Evolutionary conservation across 2,888 invertebrate species (phyloP), one percentile per base, ranked within the genome.

Genomic region (Drosophila prostipennis): DNA sequence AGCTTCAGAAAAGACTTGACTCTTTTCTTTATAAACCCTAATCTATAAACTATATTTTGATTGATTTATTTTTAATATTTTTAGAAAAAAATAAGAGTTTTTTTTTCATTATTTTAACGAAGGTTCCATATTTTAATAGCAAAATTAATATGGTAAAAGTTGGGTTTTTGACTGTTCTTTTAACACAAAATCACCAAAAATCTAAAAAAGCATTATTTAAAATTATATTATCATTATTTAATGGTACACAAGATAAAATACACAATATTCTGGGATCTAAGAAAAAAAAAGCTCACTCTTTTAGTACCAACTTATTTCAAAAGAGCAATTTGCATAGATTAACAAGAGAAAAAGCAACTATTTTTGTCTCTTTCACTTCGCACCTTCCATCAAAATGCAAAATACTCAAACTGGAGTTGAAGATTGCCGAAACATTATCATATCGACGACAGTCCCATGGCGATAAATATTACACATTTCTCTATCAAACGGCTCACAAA

Each of bases 401-500:
- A 43, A n/a, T n/a, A 45, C 32, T 32, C 32, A 46, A 14, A 34
- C 34, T 39, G 26, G 45, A 61, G 23, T 39, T 37, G 34, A 39
- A 39, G 32, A 40, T 42, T 26, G 46, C 43, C 42, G 13, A 13
- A 14, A 3, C 37, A 46, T 65, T 40, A 19, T 45, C 64, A 46
- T 64, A 53, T 26, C 23, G 23, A 45, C 23, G 23, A 45, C 43
- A 16, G 64, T 37, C 14, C 16, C 52, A 34, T 19, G 37, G 40
- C 39, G 49, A 57, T 39, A 51, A 49, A 29, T 39, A 52, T 57
- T 43, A 32, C 51, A 61, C 63, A 63, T 39, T 51, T 37, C 64
- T 61, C 23, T 6, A 10, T 29, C 29, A 29, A n/a, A 26, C 40
- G 52, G 34, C 29, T 46, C 46, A 42, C 52, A 46, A 45, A 68